Conservation (phyloP, 2,888 invertebrate species). For the Drosophila austrosaltans region DNA sequence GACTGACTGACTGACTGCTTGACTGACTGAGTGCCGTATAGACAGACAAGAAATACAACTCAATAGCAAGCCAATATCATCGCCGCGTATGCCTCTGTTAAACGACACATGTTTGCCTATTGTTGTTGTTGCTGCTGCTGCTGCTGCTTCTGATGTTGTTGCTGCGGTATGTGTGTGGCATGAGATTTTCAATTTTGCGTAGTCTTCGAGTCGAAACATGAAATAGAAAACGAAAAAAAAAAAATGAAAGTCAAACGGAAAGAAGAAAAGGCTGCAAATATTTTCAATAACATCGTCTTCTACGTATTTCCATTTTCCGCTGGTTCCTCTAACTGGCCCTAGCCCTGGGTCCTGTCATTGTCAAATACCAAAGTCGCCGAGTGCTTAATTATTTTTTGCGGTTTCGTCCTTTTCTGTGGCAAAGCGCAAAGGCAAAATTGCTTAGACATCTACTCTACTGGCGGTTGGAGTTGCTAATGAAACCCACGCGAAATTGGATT, state of each 20-base stretch:
- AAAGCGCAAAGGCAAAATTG: conserved; percentile 57
- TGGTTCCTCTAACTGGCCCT: neutral
- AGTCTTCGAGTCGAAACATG: conserved; percentile 34
- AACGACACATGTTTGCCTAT: conserved; percentile 59
- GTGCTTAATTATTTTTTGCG: conserved; percentile 77
- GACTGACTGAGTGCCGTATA: conserved; percentile 46
- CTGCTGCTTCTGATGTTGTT: conserved; percentile 24
- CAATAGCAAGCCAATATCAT: conserved; percentile 62
- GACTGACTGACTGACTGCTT: conserved; percentile 35
- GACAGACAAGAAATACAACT: conserved; percentile 58
- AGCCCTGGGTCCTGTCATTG: conserved; percentile 60
- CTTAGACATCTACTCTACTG: conserved; percentile 49
- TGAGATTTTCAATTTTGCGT: conserved; percentile 68
- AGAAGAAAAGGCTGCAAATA: conserved; percentile 50
- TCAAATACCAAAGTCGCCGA: conserved; percentile 70
- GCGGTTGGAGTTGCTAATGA: conserved; percentile 67
- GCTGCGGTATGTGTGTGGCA: conserved; percentile 40
- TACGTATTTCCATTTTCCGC: conserved; percentile 22
- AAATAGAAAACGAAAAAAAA: conserved; percentile 23
- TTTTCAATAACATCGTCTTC: conserved; percentile 61
- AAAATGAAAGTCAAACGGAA: neutral
- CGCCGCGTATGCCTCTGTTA: conserved; percentile 52
- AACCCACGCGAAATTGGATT: conserved; percentile 74
- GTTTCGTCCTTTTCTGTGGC: conserved; percentile 61
- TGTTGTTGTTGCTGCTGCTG: conserved; percentile 34